Evolutionary conservation across 2,888 invertebrate species (phyloP), one percentile per base, ranked within the genome.

Genomic region (Pandemis cinnamomeana): DNA sequence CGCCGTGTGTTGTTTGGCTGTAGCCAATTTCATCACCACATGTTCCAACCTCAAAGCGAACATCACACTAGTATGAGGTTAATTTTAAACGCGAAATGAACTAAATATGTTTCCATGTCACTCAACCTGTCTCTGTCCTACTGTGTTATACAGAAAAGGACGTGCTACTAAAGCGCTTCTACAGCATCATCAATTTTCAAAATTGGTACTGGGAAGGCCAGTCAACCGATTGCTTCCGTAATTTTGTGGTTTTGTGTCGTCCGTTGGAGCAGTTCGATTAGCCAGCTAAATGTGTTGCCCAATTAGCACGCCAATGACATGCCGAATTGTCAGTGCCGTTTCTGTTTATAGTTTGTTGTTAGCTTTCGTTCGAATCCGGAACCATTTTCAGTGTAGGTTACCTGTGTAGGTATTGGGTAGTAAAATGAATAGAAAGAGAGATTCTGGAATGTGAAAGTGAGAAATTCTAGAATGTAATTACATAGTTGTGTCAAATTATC

Each of bases 181-280:
- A 55, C 20, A 13, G 20, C 15, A 15, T 55, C 3, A 55, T 8
- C 15, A 55, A 55, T 55, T 55, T 55, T 55, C 55, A 20, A 55
- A 8, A 55, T 55, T 6, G n/a, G 0, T 51, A 55, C 55, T 20
- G 55, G 13, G 55, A 4, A 20, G 55, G 55, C 6, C 55, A 15
- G 55, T 55, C 15, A 7, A 55, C 55, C 20, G 15, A 55, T 55
- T 55, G 55, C 55, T 55, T 8, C 55, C 55, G 55, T 55, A 55
- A 55, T 55, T 55, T 55, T 20, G 20, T 55, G 55, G 15, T 8
- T 20, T 55, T 8, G 55, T 20, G 55, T 8, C 55, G 27, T 58
- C 58, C 55, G 55, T 7, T 51, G 6, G 20, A 20, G 58, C 58
- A 2, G 27, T 58, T 27, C 58, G 58, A 58, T 58, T 58, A 11